phyloP scores from a whole-genome alignment of 2,888 invertebrate species.

The Trachelus tabidus region DNA sequence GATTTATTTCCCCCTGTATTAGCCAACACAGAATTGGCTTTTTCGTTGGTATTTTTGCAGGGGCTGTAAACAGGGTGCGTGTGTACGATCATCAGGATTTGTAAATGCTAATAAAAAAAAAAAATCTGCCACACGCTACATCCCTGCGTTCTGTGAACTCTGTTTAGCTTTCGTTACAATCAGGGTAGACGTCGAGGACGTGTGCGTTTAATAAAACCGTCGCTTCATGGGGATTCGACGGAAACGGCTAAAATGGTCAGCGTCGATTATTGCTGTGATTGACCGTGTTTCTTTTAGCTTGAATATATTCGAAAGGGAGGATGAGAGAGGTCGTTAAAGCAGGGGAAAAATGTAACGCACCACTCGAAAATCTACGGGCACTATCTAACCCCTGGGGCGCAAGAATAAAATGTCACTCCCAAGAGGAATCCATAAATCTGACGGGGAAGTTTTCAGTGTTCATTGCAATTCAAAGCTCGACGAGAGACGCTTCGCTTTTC shows the following conservation, averaged over 20 bases:
- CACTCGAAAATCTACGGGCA: background rate
- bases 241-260: background rate
- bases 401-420: background rate
- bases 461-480: background rate
- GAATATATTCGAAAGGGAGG: background rate
- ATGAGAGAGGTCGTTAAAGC: background rate
- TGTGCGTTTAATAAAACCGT: background rate
- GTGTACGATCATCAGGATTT: background rate
- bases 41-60: background rate
- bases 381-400: background rate
- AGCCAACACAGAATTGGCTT: conserved; percentile 33
- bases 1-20: conserved; percentile 40
- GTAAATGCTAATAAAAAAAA: background rate
- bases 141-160: background rate
- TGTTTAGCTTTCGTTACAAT: background rate
- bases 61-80: background rate
- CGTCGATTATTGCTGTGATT: background rate
- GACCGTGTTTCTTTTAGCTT: background rate
- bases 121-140: background rate
- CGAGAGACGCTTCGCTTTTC: background rate
- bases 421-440: background rate
- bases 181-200: background rate
- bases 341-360: background rate
- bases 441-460: background rate
- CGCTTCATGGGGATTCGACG: background rate